Evolutionary conservation across 2,113 vertebrate species (phyloP), one percentile per base, ranked within the genome.

Genomic region (Ameiurus melas): DNA sequence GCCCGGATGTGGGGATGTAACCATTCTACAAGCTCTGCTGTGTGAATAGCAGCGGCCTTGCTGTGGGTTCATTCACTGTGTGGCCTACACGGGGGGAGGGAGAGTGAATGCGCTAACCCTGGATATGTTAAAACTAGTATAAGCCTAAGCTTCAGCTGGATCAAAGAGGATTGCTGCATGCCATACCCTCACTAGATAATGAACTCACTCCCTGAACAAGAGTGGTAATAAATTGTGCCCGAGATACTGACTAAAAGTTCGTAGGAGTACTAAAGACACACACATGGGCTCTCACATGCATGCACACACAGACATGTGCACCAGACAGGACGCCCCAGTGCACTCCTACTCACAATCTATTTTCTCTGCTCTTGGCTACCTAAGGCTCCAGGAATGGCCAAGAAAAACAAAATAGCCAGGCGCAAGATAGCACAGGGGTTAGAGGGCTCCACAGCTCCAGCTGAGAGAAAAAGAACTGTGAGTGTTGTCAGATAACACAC

Each of bases 351-450:
- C 66, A 25, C 84, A 86, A 85, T 88, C 86, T 75, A 83, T 88
- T 89, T 87, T 91, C 87, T 90, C 66, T 80, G 86, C 57, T 87
- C 39, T 86, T 88, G 88, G 88, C 91, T 91, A 90, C 92, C 89
- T 91, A 78, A 92, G 70, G 82, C 92, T 87, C 62, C 57, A 89
- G 77, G 64, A 89, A 87, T 86, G 82, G 90, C 90, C 92, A 92
- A 93, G 83, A 91, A 90, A 91, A 93, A 92, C 90, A 92, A 17
- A 30, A 64, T 84, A 81, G 81, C 84, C 73, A 82, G 90, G 89
- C 64, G n/a, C 81, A 87, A 92, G 91, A 89, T 89, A 91, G 86
- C 89, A 62, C 75, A 73, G 43, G 51, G 89, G 90, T 89, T 89
- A 91, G 83, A 87, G 82, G 87, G 71, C 84, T 9, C 7, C 78